Conservation (phyloP, 30 jellyfish, hydroid and myxozoan genomes). For the Hydractinia symbiolongicarpus region DNA sequence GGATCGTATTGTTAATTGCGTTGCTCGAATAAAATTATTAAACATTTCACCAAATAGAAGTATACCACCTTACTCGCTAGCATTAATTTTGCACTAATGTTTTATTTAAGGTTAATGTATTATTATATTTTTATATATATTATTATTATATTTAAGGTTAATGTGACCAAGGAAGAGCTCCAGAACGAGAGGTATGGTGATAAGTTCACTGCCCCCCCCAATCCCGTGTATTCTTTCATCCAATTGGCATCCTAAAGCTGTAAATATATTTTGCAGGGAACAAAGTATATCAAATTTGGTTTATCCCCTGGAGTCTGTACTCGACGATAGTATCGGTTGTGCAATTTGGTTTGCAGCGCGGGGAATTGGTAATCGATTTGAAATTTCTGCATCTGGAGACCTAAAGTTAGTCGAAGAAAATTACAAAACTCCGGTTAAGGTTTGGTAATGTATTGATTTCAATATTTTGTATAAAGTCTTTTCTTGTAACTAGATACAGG, state of each 20-base stretch:
- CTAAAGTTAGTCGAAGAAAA: constrained; percentile 32
- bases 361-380: constrained; percentile 58
- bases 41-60: too few relatives aligned
- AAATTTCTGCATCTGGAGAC: constrained; percentile 23
- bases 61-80: too few relatives aligned
- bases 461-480: too few relatives aligned
- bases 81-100: too few relatives aligned
- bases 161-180: constrained; percentile 63
- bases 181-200: constrained; percentile 48
- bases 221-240: not conserved
- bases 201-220: not conserved
- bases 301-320: constrained; percentile 64
- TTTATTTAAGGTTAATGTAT: too few relatives aligned
- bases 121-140: too few relatives aligned
- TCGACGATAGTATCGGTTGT: constrained; percentile 95
- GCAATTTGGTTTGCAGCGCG: constrained; percentile 98
- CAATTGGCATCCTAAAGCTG: not conserved
- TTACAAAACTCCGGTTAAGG: constrained; percentile 58
- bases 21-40: too few relatives aligned
- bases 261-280: constrained; percentile 30
- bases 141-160: constrained; percentile 42
- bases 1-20: too few relatives aligned
- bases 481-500: too few relatives aligned
- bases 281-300: constrained; percentile 51
- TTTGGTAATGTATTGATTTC: constrained; percentile 2